Evolutionary conservation across 1,140 invertebrate species (phyloP).

Genomic region (Caerostris darwini): DNA sequence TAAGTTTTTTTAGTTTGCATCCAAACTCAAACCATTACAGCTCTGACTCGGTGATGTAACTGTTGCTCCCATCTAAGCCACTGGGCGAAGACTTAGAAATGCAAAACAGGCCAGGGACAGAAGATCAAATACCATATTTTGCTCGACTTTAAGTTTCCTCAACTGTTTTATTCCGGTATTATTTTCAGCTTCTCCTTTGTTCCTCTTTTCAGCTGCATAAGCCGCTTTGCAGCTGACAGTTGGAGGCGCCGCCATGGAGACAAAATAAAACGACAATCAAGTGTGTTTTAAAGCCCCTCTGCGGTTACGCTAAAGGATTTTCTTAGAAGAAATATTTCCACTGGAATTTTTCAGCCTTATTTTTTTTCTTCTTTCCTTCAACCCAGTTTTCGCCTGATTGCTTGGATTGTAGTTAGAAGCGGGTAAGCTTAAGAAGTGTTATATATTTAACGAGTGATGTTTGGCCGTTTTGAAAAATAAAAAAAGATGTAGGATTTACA

Average conservation of each 20-base stretch:
- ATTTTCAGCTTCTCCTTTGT: constrained; percentile 36
- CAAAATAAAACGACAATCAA: constrained; percentile 40
- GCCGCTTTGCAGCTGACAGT: constrained; percentile 25
- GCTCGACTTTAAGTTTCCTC: constrained; percentile 20
- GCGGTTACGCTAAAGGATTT: constrained; percentile 34
- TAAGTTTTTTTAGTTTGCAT: not conserved
- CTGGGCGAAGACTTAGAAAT: constrained; percentile 13
- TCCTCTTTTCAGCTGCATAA: constrained; percentile 25
- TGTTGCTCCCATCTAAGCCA: not conserved
- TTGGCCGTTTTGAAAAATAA: not conserved
- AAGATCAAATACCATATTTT: not conserved
- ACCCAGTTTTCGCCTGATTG: not conserved
- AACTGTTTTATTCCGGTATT: constrained; percentile 42
- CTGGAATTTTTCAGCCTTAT: not conserved
- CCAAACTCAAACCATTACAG: constrained; percentile 4
- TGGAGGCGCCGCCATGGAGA: not conserved
- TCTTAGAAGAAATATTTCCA: constrained; percentile 10
- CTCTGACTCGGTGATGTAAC: not conserved
- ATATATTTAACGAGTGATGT: not conserved
- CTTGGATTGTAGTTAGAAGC: not conserved
- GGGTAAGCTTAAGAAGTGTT: not conserved
- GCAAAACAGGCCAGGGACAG: constrained; percentile 24
- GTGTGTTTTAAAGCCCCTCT: constrained; percentile 27
- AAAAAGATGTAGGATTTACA: not conserved
- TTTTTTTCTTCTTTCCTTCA: not conserved